Evolutionary conservation across 1,140 invertebrate species (phyloP).

Genomic region (Aphelenchoides besseyi): DNA sequence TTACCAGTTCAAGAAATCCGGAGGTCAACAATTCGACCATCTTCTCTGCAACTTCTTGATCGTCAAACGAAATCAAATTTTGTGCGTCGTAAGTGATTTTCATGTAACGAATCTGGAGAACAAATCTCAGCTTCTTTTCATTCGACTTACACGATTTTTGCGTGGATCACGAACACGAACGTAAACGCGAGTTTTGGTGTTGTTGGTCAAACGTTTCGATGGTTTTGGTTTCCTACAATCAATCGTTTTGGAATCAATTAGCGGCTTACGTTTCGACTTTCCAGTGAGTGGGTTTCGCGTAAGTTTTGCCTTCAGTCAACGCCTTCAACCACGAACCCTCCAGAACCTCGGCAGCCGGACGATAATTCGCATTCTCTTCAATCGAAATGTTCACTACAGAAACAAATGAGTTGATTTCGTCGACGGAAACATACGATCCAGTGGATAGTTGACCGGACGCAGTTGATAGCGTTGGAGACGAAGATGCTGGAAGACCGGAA

Average conservation of each 20-base stretch:
- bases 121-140: conserved; percentile 3
- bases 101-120: neutral
- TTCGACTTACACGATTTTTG: neutral
- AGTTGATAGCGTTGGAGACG: neutral
- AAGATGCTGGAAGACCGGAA: neutral
- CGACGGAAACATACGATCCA: neutral
- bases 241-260: neutral
- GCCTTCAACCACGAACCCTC: neutral
- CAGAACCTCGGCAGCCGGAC: neutral
- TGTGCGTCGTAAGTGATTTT: neutral
- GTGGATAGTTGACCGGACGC: neutral
- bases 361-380: neutral
- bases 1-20: neutral
- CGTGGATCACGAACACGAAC: neutral
- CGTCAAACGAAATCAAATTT: neutral
- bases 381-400: neutral
- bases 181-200: neutral
- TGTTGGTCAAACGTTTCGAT: neutral
- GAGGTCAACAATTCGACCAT: neutral
- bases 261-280: neutral
- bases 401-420: neutral
- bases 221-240: neutral
- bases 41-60: neutral
- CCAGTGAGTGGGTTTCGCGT: neutral
- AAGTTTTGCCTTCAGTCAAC: neutral